Conservation (phyloP, 1,140 invertebrate genomes). For the Ectropis grisescens region DNA sequence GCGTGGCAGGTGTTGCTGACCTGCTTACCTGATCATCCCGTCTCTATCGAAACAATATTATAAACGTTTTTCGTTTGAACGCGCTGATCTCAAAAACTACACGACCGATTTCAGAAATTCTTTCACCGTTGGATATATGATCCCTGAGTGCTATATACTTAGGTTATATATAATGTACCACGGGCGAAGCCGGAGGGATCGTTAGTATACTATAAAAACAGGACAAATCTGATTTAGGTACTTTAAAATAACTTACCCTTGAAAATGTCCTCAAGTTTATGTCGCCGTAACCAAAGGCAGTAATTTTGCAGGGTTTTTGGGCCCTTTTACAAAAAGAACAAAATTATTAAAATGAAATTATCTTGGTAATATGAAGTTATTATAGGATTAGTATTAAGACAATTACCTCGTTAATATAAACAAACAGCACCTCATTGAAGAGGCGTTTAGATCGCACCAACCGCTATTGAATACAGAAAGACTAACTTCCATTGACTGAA, state of each 20-base stretch:
- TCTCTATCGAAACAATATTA: too few species aligned
- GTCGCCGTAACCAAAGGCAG: slow-evolving; percentile 12
- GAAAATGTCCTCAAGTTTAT: slow-evolving; percentile 12
- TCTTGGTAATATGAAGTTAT: neutral
- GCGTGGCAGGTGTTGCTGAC: too few species aligned
- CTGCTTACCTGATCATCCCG: too few species aligned
- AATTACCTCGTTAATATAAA: slow-evolving; percentile 13
- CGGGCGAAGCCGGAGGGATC: too few species aligned
- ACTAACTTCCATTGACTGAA: slow-evolving; percentile 14
- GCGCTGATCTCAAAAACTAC: too few species aligned
- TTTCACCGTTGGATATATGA: too few species aligned
- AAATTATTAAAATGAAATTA: neutral
- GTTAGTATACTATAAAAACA: too few species aligned
- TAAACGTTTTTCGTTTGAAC: too few species aligned
- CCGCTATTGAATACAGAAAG: slow-evolving; percentile 12
- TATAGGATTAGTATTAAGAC: neutral
- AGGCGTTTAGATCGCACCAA: slow-evolving; percentile 11
- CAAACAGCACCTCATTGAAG: slow-evolving; percentile 9
- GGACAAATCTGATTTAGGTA: neutral
- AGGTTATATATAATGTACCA: too few species aligned
- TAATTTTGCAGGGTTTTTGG: slow-evolving; percentile 14
- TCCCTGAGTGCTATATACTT: too few species aligned
- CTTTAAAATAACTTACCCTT: too few species aligned
- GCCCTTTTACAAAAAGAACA: slow-evolving; percentile 9
- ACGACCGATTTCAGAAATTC: too few species aligned